These are phyloP conservation scores for Anagyrus pseudococci DNA, from an alignment of 2,888 invertebrate species.

Conservation along the genomic window DNA sequence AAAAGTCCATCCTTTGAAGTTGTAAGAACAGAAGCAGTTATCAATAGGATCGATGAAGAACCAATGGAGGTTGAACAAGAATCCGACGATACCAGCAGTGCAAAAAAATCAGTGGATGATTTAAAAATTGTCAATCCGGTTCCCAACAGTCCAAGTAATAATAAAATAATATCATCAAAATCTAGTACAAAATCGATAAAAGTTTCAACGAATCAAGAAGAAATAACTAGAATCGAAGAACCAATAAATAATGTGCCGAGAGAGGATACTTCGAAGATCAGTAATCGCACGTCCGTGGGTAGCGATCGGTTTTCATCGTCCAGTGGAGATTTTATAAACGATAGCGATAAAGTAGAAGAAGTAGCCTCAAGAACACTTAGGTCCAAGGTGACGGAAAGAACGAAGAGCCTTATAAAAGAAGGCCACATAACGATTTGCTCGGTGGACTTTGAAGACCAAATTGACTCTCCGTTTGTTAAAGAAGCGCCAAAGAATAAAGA, in stretches of 20 bases:
- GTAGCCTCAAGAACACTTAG: conserved; percentile 1
- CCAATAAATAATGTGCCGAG: background rate
- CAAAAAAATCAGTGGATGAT: background rate
- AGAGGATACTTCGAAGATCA: background rate
- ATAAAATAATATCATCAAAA: background rate
- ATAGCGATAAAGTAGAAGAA: conserved; percentile 9
- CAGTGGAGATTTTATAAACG: conserved; percentile 6
- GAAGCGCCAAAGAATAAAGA: background rate
- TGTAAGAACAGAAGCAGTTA: background rate
- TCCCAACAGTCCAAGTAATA: background rate
- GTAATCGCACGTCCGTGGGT: background rate
- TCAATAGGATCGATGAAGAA: background rate
- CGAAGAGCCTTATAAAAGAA: conserved; percentile 11
- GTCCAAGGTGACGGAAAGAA: conserved; percentile 13
- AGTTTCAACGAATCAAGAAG: no score
- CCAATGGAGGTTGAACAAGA: background rate
- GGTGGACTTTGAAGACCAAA: conserved; percentile 6
- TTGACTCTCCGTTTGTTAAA: background rate
- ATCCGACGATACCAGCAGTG: background rate
- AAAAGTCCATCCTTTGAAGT: conserved; percentile 1
- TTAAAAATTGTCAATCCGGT: background rate
- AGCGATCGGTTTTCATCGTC: background rate
- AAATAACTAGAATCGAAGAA: background rate
- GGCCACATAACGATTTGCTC: background rate
- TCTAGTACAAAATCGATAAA: no score